A percentile compares a stretch with the other conserved stretches of the same genome.
Conservation (phyloP, 2,113 vertebrate species). For the Cyanocitta stelleri region DNA sequence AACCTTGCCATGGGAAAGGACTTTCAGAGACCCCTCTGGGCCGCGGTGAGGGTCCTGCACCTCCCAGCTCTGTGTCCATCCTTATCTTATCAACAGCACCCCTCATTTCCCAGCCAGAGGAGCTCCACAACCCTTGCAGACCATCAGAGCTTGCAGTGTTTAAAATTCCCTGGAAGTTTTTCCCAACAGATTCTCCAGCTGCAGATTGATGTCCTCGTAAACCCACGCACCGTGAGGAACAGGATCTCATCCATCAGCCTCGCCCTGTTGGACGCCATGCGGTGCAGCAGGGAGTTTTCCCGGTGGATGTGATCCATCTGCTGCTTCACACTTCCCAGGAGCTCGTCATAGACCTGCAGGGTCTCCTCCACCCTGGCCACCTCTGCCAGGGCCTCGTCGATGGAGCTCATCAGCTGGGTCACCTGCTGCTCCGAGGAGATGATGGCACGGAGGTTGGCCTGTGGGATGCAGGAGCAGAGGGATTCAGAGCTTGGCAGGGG, state of each 20-base stretch:
- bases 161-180: not conserved
- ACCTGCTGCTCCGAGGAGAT: constrained; percentile 21
- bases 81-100: not conserved
- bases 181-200: not conserved
- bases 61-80: not conserved
- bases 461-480: not conserved
- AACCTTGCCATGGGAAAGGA: not conserved
- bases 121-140: not conserved
- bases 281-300: constrained; percentile 25
- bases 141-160: not conserved
- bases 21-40: not conserved
- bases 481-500: not conserved
- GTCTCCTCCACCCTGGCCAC: constrained; percentile 29
- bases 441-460: constrained; percentile 33
- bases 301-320: constrained; percentile 43
- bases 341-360: not conserved
- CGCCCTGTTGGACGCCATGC: not conserved
- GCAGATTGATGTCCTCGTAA: not conserved
- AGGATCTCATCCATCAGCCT: constrained; percentile 33
- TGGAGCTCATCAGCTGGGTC: not conserved
- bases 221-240: constrained; percentile 4
- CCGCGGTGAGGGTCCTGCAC: not conserved
- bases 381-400: constrained; percentile 16
- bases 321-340: constrained; percentile 30
- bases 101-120: not conserved